Percentiles rank a stretch among this genome's conserved stretches.
Conservation (phyloP, 1,140 invertebrate genomes). For the Oryzaephilus surinamensis region DNA sequence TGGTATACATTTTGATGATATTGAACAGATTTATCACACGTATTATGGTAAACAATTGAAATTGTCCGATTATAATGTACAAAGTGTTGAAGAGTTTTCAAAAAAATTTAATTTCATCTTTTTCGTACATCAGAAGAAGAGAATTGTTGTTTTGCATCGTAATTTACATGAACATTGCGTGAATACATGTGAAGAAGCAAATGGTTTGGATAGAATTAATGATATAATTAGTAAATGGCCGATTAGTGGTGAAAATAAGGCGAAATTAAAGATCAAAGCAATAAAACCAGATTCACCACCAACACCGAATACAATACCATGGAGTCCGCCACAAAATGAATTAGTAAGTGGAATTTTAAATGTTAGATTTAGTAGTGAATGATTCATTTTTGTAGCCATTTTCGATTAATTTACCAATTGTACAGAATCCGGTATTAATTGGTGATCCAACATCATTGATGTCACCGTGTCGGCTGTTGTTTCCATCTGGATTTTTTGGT, state of each 20-base stretch:
- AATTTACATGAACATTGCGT: not conserved
- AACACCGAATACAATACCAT: not conserved
- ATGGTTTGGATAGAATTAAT: not conserved
- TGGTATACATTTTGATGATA: slow-evolving; percentile 18
- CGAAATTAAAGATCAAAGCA: too few species aligned
- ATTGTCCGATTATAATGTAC: slow-evolving; percentile 19
- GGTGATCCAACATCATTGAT: not conserved
- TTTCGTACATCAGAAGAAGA: slow-evolving; percentile 23
- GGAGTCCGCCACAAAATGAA: not conserved
- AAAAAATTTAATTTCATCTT: slow-evolving; percentile 26
- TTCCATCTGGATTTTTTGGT: not conserved
- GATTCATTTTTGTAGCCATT: not conserved
- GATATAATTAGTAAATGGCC: too few species aligned
- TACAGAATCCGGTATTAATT: not conserved
- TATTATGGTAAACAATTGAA: slow-evolving; percentile 23
- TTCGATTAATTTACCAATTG: not conserved
- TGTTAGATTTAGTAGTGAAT: too few species aligned
- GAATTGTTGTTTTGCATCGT: slow-evolving; percentile 14
- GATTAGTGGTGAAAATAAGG: too few species aligned
- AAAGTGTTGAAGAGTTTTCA: slow-evolving; percentile 24
- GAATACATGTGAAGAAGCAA: not conserved
- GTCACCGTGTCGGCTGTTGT: too few species aligned
- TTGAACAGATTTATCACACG: slow-evolving; percentile 22
- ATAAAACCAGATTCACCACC: not conserved
- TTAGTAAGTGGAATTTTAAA: not conserved